Conservation (phyloP, 2,888 invertebrate genomes). For the Cosmia trapezina region DNA sequence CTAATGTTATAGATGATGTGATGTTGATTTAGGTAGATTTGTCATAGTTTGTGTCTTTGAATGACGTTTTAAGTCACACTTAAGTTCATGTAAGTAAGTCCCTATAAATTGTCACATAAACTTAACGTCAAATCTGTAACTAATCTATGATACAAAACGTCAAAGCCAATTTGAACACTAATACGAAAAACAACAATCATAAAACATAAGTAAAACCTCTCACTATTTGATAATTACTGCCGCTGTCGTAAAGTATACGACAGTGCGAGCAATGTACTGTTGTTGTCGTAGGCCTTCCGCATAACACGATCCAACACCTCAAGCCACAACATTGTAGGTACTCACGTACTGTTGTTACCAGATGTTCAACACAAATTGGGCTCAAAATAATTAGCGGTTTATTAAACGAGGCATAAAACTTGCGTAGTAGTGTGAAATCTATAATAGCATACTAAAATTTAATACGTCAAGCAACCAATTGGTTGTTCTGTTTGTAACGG, state of each 20-base stretch:
- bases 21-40: background rate
- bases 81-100: background rate
- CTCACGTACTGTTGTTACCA: constrained; percentile 45
- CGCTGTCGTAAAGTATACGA: constrained; percentile 52
- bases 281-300: constrained; percentile 47
- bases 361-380: constrained; percentile 63
- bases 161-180: constrained; percentile 15
- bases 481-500: constrained; percentile 59
- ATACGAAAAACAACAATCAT: background rate
- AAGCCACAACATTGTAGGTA: constrained; percentile 39
- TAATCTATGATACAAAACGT: constrained; percentile 5
- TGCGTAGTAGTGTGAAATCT: constrained; percentile 76
- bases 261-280: constrained; percentile 45
- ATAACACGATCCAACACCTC: constrained; percentile 26
- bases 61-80: too few relatives aligned
- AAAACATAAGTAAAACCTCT: constrained; percentile 33
- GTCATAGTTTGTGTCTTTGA: background rate
- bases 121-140: background rate
- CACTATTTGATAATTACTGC: constrained; percentile 42
- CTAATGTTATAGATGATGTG: constrained; percentile 23
- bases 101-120: background rate
- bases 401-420: constrained; percentile 79
- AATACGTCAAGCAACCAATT: constrained; percentile 60
- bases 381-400: constrained; percentile 80
- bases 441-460: constrained; percentile 77